Percentiles rank a stretch among this genome's conserved stretches.
Conservation (phyloP, 2,888 invertebrate genomes). For the Leptogaster cylindrica region DNA sequence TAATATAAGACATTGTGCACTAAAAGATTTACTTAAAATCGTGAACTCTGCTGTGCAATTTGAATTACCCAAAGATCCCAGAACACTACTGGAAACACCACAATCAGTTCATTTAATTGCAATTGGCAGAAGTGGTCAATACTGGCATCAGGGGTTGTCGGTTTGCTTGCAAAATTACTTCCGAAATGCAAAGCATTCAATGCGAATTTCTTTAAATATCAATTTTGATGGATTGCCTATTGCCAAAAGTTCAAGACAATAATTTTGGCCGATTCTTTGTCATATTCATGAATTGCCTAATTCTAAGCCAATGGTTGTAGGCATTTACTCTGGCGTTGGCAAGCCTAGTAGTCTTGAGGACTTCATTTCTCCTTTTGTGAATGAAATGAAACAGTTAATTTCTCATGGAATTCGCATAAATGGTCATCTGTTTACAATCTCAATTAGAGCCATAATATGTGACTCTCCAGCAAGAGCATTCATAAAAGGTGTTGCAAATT, state of each 20-base stretch:
- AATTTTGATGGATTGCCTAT: conserved; percentile 10
- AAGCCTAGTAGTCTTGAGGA: neutral
- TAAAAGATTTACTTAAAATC: no score
- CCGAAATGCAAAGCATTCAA: conserved; percentile 2
- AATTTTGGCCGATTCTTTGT: conserved; percentile 11
- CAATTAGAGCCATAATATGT: no score
- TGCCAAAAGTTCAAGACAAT: conserved; percentile 7
- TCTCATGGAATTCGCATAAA: no score
- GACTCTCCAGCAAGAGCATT: conserved; percentile 12
- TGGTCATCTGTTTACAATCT: no score
- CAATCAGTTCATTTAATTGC: neutral
- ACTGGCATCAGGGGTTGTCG: conserved; percentile 18
- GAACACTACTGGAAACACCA: no score
- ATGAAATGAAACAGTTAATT: no score
- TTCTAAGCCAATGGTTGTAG: conserved; percentile 21
- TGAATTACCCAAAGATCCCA: no score
- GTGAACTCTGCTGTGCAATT: no score
- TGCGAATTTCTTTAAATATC: conserved; percentile 14
- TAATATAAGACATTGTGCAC: no score
- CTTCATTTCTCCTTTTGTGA: no score
- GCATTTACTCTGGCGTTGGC: conserved; percentile 7
- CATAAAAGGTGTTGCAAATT: conserved; percentile 15
- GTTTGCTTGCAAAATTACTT: conserved; percentile 9
- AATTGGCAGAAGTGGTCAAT: conserved; percentile 13
- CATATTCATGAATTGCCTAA: conserved; percentile 12